Percentiles rank a stretch among this genome's conserved stretches.
Evolutionary conservation across 1,140 invertebrate species (phyloP).

Genomic region (Trachymyrmex septentrionalis): DNA sequence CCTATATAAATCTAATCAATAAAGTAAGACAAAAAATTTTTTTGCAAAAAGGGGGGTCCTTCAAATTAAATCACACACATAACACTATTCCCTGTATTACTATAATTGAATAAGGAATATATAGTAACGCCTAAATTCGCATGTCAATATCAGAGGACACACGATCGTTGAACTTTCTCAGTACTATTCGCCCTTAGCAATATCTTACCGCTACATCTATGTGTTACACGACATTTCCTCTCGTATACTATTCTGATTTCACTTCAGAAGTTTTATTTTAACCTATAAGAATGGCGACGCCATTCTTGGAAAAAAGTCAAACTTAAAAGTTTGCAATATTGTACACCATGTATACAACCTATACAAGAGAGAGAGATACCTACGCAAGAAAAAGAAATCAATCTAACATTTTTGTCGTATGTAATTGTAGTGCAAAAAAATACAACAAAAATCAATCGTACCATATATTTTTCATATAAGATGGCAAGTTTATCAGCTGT

Average conservation of each 20-base stretch:
- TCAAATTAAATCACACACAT: background rate
- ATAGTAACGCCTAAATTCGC: constrained; percentile 35
- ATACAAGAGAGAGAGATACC: background rate
- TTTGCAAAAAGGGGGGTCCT: background rate
- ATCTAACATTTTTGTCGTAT: background rate
- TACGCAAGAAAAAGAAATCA: background rate
- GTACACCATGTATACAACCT: background rate
- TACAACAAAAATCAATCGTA: background rate
- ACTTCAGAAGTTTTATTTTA: constrained; percentile 47
- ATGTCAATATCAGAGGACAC: constrained; percentile 57
- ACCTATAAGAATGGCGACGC: background rate
- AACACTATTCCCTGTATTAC: background rate
- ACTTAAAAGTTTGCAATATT: background rate
- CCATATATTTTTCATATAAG: background rate
- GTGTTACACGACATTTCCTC: background rate
- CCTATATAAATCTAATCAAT: background rate
- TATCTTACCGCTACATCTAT: constrained; percentile 43
- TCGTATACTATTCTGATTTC: constrained; percentile 20
- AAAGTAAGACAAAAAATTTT: background rate
- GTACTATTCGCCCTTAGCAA: constrained; percentile 46
- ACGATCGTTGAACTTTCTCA: constrained; percentile 70
- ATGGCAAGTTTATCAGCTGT: background rate
- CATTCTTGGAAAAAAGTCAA: background rate
- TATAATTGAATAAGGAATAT: constrained; percentile 10
- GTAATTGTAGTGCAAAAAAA: background rate